Base-by-base conservation (phyloP, 2,113 vertebrate genomes). In the Tapirus terrestris region DNA sequence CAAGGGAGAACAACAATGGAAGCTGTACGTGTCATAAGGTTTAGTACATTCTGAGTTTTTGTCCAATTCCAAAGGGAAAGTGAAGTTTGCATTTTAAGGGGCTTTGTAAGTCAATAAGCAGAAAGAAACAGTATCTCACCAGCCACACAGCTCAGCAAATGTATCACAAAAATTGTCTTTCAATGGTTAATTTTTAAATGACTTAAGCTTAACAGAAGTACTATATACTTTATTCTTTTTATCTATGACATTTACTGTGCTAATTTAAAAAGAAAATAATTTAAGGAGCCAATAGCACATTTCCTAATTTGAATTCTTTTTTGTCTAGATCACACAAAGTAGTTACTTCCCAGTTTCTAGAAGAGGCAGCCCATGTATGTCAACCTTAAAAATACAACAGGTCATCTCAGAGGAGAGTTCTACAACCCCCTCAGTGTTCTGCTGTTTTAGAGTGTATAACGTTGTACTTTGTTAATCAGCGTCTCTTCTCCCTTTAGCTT, bases 1-100 rank as follows among this genome's bases (percentile, higher is more conserved):
- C 60, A 63, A 63, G 56, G 21, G 27, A 27, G 4, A 13, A 16
- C 33, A 53, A 51, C 8, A 3, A 11, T 80, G 43, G 65, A 93
- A 60, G 39, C 0, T 48, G 20, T 39, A 27, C 0, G 4, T 33
- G 4, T 13, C 6, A 2, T 39, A 53, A 60, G 5, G 23, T 13
- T 88, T 29, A 27, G 31, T 7, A 31, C 60, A 31, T 48, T 51
- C 45, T 51, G 48, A 60, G 87, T 17, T 81, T 87, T 75, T 9
- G 4, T 60, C 36, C 60, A 39, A 5, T 65, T 5, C 16, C 33
- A 75, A 86, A 75, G 20, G 13, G 67, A 80, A 56, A 36, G 33
- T 17, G 18, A 65, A 80, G 25, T 29, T 92, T 88, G 5, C 29
- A 45, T 83, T 58, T 72, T 79, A 56, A 72, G 8, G 43, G 56